phyloP scores from a whole-genome alignment of 2,797 vertebrate species.

The Mareca strepera region DNA sequence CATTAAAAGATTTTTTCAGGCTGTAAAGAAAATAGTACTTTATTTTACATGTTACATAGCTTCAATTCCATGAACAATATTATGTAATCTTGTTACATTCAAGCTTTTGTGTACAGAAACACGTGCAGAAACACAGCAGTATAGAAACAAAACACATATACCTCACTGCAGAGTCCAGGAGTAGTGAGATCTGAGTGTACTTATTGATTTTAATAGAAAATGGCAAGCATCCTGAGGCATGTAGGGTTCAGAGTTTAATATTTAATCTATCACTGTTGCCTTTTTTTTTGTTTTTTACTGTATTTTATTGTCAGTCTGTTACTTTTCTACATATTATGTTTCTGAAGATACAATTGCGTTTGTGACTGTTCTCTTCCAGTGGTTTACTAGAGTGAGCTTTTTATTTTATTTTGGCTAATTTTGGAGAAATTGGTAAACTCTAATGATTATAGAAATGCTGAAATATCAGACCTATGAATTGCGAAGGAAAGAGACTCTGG shows the following conservation, averaged over 20 bases:
- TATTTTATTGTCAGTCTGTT: neutral
- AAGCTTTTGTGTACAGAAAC: neutral
- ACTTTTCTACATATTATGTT: neutral
- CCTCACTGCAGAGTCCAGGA: neutral
- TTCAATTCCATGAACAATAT: neutral
- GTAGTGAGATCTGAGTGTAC: neutral
- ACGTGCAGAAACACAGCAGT: fast-evolving
- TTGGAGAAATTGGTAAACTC: too few relatives aligned
- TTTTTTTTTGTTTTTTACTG: neutral
- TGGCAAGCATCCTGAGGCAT: neutral
- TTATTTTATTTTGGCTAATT: neutral
- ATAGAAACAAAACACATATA: neutral
- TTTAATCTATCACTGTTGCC: neutral
- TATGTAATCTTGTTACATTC: neutral
- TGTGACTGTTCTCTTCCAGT: neutral
- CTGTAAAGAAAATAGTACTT: neutral
- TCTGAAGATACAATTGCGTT: neutral
- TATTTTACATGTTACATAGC: neutral
- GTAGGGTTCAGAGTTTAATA: neutral
- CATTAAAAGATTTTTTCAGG: neutral
- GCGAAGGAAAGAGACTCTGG: neutral
- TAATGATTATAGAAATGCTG: neutral
- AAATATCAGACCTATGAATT: neutral
- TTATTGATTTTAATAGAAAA: neutral
- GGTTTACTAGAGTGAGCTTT: neutral